Conservation (phyloP, 2,113 vertebrate species). For the Hucho hucho region DNA sequence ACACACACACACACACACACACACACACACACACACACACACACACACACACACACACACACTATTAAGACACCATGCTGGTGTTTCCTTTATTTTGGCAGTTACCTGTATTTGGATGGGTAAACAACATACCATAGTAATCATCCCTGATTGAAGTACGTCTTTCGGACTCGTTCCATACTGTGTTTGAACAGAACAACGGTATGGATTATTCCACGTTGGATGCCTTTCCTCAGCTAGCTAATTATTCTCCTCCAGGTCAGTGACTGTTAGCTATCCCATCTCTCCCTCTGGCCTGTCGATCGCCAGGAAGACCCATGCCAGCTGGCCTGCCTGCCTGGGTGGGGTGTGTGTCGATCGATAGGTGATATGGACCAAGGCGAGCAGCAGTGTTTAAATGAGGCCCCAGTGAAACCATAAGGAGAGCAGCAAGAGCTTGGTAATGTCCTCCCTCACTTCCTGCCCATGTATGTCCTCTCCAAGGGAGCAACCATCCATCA, state of each 20-base stretch:
- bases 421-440: background rate
- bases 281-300: background rate
- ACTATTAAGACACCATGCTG: background rate
- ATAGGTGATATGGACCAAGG: background rate
- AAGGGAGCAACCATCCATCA: background rate
- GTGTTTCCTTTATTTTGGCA: too few relatives aligned
- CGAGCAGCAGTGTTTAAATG: slow-evolving; percentile 1
- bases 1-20: background rate
- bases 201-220: background rate
- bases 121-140: too few relatives aligned
- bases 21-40: background rate
- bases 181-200: too few relatives aligned
- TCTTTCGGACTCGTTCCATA: too few relatives aligned
- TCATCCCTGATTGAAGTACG: too few relatives aligned
- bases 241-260: background rate
- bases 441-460: background rate
- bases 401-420: background rate
- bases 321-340: background rate
- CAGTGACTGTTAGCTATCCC: background rate
- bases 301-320: slow-evolving; percentile 3
- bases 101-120: background rate
- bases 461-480: background rate
- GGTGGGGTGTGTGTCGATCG: background rate
- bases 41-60: background rate
- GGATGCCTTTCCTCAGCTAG: background rate